phyloP scores from a whole-genome alignment of 2,113 vertebrate genomes.

The Emydocephalus ijimae region DNA sequence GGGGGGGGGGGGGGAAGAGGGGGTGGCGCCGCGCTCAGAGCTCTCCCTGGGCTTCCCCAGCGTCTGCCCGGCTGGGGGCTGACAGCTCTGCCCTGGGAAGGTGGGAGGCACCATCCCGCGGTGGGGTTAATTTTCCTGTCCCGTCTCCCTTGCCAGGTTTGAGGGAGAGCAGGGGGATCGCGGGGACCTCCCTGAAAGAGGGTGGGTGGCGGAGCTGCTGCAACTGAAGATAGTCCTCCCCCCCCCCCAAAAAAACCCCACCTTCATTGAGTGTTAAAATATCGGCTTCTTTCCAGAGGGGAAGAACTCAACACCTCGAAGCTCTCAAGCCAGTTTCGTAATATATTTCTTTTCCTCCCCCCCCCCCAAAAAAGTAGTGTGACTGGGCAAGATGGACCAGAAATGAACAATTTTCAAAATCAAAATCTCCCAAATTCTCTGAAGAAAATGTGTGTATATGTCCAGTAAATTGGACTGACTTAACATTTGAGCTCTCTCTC shows the following conservation, averaged over 20 bases:
- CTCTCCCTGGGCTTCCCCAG: background rate
- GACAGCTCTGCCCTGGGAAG: background rate
- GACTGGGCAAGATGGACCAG: background rate
- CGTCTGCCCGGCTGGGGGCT: background rate
- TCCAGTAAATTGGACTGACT: background rate
- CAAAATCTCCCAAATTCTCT: background rate
- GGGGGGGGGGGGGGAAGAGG: background rate
- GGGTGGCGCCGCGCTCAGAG: background rate
- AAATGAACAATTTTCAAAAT: background rate
- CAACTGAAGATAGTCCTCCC: no score
- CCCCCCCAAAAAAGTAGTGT: background rate
- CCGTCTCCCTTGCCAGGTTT: background rate
- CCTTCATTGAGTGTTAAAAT: background rate
- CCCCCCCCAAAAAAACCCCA: accelerated
- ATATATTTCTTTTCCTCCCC: background rate
- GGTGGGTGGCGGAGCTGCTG: no score
- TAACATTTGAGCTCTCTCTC: background rate
- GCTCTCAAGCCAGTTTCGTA: background rate
- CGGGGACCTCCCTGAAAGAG: background rate
- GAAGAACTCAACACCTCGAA: background rate
- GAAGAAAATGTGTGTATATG: background rate
- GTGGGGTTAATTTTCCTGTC: background rate
- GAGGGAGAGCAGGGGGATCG: background rate
- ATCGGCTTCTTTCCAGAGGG: background rate
- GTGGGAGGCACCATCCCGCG: background rate